A percentile compares a stretch with the other conserved stretches of the same genome.
Evolutionary conservation across 2,888 invertebrate genomes (phyloP).

Genomic region (Spodoptera exigua): DNA sequence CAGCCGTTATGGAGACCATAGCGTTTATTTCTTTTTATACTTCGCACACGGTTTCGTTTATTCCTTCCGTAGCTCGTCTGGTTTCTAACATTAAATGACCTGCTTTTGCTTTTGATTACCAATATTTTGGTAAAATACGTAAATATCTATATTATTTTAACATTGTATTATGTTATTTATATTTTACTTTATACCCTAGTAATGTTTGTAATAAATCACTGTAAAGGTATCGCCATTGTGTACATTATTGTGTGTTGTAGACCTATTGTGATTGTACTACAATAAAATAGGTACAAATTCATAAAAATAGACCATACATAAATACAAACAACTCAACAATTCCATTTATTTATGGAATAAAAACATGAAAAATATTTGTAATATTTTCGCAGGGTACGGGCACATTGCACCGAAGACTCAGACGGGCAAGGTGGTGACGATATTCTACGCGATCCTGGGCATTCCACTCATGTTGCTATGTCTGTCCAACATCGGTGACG

Average conservation of each 20-base stretch:
- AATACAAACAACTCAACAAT: no score
- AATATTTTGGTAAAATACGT: no score
- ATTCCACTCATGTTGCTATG: conserved; percentile 98
- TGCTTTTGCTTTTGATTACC: conserved; percentile 55
- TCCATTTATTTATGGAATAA: no score
- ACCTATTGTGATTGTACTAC: no score
- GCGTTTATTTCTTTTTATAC: not conserved
- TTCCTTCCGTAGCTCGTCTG: conserved; percentile 12
- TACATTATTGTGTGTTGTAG: no score
- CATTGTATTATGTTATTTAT: no score
- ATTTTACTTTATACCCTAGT: no score
- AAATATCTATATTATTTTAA: no score
- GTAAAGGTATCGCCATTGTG: no score
- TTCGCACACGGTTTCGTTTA: not conserved
- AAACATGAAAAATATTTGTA: not conserved
- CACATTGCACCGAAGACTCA: conserved; percentile 98
- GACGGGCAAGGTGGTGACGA: conserved; percentile 97
- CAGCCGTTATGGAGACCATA: not conserved
- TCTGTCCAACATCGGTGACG: conserved; percentile 97
- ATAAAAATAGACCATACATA: no score
- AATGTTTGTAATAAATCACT: no score
- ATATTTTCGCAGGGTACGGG: conserved; percentile 94
- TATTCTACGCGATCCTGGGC: conserved; percentile 98
- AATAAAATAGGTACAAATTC: no score
- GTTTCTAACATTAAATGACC: conserved; percentile 4